Percentiles rank a stretch among this genome's conserved stretches.
Evolutionary conservation across 2,113 vertebrate species (phyloP).

Genomic region (Gymnorhina tibicen): DNA sequence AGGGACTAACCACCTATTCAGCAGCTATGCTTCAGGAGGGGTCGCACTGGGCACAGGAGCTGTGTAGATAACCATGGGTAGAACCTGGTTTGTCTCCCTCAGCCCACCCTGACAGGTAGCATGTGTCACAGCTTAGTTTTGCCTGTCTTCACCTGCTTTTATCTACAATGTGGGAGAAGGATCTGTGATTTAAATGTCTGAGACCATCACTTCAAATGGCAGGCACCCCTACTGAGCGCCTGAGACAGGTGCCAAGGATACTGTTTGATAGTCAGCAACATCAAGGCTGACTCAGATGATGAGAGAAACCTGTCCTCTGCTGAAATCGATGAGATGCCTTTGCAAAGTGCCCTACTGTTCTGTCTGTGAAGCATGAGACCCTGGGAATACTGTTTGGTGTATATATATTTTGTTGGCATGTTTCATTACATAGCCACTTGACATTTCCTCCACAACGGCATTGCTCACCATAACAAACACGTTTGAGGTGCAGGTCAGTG

Average conservation of each 20-base stretch:
- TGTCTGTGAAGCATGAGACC: not conserved
- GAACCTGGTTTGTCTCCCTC: not conserved
- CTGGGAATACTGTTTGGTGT: not conserved
- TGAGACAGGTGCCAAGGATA: slow-evolving; percentile 18
- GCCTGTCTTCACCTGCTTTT: not conserved
- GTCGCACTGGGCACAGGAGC: accelerated
- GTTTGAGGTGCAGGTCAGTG: not conserved
- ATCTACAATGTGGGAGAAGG: not conserved
- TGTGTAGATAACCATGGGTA: not conserved
- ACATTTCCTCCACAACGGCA: not conserved
- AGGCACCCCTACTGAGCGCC: not conserved
- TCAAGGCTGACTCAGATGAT: slow-evolving; percentile 2
- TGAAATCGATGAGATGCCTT: not conserved
- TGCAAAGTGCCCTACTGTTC: not conserved
- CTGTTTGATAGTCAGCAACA: not conserved
- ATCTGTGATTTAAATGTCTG: slow-evolving; percentile 30
- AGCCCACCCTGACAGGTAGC: not conserved
- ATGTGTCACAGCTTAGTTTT: not conserved
- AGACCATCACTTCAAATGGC: not conserved
- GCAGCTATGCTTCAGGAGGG: not conserved
- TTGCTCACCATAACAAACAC: not conserved
- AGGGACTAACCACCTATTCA: not conserved
- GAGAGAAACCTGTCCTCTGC: not conserved
- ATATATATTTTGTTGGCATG: not conserved
- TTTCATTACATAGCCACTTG: not conserved